Evolutionary conservation across 2,797 vertebrate genomes (phyloP), one percentile per base, ranked within the genome.

Genomic region (Lateolabrax maculatus): DNA sequence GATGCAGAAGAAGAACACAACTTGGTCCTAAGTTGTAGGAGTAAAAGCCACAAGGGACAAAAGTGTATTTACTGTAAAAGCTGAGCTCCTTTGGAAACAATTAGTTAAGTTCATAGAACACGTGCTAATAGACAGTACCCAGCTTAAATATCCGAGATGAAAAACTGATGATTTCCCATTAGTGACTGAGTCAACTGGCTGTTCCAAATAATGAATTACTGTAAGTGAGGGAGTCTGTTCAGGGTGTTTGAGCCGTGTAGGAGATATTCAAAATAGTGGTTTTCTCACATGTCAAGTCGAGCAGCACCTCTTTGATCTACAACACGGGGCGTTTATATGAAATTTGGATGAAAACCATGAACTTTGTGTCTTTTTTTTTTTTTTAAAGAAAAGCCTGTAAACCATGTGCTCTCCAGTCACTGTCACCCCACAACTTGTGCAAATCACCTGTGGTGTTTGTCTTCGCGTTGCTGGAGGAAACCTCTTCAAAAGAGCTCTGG

Each of bases 391-490:
- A 43, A 64, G 37, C 8, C 78, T 60, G 84, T 66, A 87, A 84
- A 37, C 84, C 89, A 90, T 44, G 71, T 87, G 90, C 19, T 89
- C 76, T 85, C 53, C 82, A 58, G 80, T 86, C 73, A 90, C 3
- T 13, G 5, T 55, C 67, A 29, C 39, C 48, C 13, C 53, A 9
- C 51, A 77, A 29, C 64, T 71, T 27, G 39, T 87, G 79, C 77
- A 77, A 29, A 58, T 83, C 66, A 85, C 79, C 75, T 81, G 75
- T 41, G 64, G 75, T 74, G 60, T 77, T 79, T 73, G 41, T 62
- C 41, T 71, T 46, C 2, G 19, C 46, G 67, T 75, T 34, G n/a
- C 9, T 2, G 41, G 60, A 85, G 84, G 85, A 88, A 91, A 87
- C 87, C 84, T 85, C 73, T 77, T 75, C 73, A 72, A 37, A 65